Conservation (phyloP, 2,113 vertebrate genomes). For the Halichoeres trimaculatus region DNA sequence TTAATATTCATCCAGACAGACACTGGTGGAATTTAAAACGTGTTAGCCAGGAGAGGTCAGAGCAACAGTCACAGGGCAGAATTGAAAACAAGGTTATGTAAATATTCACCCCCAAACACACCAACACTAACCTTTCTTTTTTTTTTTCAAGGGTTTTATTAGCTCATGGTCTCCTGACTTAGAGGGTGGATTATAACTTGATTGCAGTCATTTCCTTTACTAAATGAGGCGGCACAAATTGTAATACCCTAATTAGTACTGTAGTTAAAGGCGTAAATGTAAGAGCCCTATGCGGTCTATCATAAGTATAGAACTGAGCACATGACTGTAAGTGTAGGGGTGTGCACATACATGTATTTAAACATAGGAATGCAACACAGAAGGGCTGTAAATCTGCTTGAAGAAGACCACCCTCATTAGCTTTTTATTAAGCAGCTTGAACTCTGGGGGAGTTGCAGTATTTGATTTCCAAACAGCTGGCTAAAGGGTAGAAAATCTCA, state of each 20-base stretch:
- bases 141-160: conserved; percentile 19
- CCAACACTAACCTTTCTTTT: conserved; percentile 18
- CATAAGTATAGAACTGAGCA: conserved; percentile 18
- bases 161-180: conserved; percentile 48
- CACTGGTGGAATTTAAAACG: conserved; percentile 11
- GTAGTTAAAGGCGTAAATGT: conserved; percentile 38
- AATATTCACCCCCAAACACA: not conserved
- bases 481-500: too few relatives aligned
- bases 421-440: not conserved
- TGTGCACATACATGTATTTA: not conserved
- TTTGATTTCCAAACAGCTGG: too few relatives aligned
- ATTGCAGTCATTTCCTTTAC: conserved; percentile 72
- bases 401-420: not conserved
- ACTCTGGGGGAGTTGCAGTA: not conserved
- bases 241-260: conserved; percentile 67
- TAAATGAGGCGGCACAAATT: conserved; percentile 71
- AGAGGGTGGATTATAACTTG: conserved; percentile 53
- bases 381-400: not conserved
- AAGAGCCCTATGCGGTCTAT: conserved; percentile 22
- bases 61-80: not conserved
- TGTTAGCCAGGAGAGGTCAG: conserved; percentile 10
- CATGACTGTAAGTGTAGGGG: not conserved
- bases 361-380: not conserved
- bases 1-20: conserved; percentile 3
- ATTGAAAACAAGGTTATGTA: not conserved